phyloP scores from a whole-genome alignment of 2,888 invertebrate species.

The Morpho achilles region DNA sequence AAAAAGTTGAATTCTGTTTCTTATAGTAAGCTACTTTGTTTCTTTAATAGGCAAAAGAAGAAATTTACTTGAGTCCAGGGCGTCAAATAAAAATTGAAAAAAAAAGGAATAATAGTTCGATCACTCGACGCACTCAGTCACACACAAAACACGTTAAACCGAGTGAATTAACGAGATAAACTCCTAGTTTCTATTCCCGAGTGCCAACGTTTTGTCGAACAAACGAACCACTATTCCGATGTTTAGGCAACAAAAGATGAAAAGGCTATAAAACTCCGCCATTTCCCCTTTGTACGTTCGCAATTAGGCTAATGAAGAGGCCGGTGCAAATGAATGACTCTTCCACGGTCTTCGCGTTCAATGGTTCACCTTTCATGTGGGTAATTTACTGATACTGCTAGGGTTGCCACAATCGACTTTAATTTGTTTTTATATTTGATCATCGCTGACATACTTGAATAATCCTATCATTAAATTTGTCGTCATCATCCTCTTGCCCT shows the following conservation, averaged over 20 bases:
- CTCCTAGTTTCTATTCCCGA: slow-evolving; percentile 6
- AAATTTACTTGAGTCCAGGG: too few relatives aligned
- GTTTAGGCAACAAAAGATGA: slow-evolving; percentile 59
- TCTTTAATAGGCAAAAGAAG: too few relatives aligned
- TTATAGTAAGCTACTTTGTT: too few relatives aligned
- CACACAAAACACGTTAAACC: neutral
- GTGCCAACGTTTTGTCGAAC: slow-evolving; percentile 19
- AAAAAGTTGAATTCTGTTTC: too few relatives aligned
- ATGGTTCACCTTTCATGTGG: slow-evolving; percentile 71
- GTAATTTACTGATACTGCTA: slow-evolving; percentile 65
- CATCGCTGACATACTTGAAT: too few relatives aligned
- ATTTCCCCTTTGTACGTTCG: slow-evolving; percentile 66
- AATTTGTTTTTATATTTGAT: too few relatives aligned
- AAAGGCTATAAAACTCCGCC: slow-evolving; percentile 69
- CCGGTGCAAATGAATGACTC: slow-evolving; percentile 64
- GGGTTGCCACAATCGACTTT: slow-evolving; percentile 1
- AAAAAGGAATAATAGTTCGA: neutral
- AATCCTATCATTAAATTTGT: too few relatives aligned
- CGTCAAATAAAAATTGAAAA: neutral
- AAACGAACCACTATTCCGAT: slow-evolving; percentile 28
- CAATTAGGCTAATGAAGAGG: slow-evolving; percentile 77
- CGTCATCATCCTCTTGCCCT: too few relatives aligned
- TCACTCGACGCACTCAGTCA: neutral
- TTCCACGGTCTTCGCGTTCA: slow-evolving; percentile 63
- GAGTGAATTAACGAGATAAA: neutral